Evolutionary conservation across 2,113 vertebrate genomes (phyloP).

Genomic region (Myxocyprinus asiaticus): DNA sequence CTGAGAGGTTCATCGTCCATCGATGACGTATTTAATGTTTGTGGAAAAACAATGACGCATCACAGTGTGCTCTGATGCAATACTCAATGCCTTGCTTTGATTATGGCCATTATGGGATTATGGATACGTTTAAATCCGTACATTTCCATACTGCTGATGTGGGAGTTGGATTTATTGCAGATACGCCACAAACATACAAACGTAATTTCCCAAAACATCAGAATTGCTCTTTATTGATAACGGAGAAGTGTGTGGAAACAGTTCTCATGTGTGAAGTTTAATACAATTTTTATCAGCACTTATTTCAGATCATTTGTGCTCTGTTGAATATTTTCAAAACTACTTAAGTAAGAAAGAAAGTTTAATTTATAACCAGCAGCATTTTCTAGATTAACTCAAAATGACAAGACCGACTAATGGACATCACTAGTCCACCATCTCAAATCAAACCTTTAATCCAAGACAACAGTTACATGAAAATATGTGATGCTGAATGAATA

Average conservation of each 20-base stretch:
- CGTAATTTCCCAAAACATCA: slow-evolving; percentile 49
- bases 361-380: slow-evolving; percentile 88
- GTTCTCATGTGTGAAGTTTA: no score
- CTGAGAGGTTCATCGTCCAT: no score
- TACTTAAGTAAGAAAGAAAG: slow-evolving; percentile 65
- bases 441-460: background rate
- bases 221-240: slow-evolving; percentile 37
- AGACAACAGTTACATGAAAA: background rate
- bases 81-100: no score
- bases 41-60: no score
- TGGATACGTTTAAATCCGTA: no score
- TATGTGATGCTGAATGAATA: background rate
- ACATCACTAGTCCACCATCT: slow-evolving; percentile 9
- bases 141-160: no score
- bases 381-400: slow-evolving; percentile 54
- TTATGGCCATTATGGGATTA: no score
- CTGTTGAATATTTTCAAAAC: slow-evolving; percentile 29
- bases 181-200: background rate
- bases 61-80: no score
- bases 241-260: slow-evolving; percentile 14
- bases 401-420: no score
- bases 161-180: no score
- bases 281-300: no score
- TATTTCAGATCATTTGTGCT: background rate
- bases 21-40: no score